These are phyloP conservation scores for Smithornis capensis DNA, from an alignment of 2,113 vertebrate genomes.

Conservation along the genomic window DNA sequence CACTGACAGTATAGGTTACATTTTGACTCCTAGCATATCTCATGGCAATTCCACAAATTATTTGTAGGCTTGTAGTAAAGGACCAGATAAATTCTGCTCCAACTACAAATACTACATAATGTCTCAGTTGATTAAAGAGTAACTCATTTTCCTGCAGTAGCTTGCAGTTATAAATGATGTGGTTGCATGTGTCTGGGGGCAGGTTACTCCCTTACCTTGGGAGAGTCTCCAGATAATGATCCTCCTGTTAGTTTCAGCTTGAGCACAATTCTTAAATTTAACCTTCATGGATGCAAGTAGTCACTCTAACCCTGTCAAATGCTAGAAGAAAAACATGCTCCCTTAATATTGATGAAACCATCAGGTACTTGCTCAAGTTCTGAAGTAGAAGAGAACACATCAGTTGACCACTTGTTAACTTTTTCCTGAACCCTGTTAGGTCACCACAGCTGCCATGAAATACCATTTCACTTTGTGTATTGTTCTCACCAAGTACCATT, in stretches of 20 bases:
- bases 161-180: not conserved
- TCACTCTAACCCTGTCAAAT: not conserved
- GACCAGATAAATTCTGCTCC: not conserved
- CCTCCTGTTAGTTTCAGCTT: not conserved
- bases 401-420: not conserved
- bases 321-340: not conserved
- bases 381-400: not conserved
- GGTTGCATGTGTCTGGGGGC: not conserved
- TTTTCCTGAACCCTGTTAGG: not conserved
- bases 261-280: not conserved
- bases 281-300: not conserved
- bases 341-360: rapidly evolving
- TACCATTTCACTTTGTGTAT: not conserved
- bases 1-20: not conserved
- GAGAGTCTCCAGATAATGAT: not conserved
- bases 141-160: not conserved
- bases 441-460: not conserved
- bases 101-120: not conserved
- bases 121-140: not conserved
- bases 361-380: not conserved
- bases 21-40: not conserved
- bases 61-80: not conserved
- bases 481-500: not conserved
- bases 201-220: not conserved
- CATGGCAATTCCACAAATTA: not conserved